Conservation (phyloP, 2,888 invertebrate genomes). For the Dyspetes luteomarginatus region DNA sequence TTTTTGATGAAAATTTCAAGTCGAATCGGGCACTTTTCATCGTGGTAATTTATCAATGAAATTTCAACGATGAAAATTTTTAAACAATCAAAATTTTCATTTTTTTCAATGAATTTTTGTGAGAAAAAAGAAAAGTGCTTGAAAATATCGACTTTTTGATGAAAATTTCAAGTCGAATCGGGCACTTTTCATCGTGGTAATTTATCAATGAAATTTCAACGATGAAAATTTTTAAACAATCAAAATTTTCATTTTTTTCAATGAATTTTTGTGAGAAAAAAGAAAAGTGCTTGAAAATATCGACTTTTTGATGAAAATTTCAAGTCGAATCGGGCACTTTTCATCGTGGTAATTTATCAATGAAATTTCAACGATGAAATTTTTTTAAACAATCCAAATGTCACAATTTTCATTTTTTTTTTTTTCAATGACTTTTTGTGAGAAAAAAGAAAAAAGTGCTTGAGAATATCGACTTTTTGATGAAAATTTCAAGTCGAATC, state of each 20-base stretch:
- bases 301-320: slow-evolving; percentile 17
- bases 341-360: too few species aligned
- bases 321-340: not conserved
- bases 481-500: slow-evolving; percentile 7
- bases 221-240: too few species aligned
- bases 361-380: too few species aligned
- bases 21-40: not conserved
- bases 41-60: too few species aligned
- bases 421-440: slow-evolving; percentile 20
- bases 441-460: not conserved
- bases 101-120: slow-evolving; percentile 23
- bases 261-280: not conserved
- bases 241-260: too few species aligned
- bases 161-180: slow-evolving; percentile 6
- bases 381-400: too few species aligned
- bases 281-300: not conserved
- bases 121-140: not conserved
- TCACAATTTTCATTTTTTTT: too few species aligned
- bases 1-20: slow-evolving; percentile 16
- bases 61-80: too few species aligned
- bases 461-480: slow-evolving; percentile 12
- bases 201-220: too few species aligned
- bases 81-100: too few species aligned
- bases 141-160: slow-evolving; percentile 13
- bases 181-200: too few species aligned